A percentile compares a stretch with the other conserved stretches of the same genome.
Evolutionary conservation across 2,797 vertebrate species (phyloP).

Genomic region (Bufotes viridis): DNA sequence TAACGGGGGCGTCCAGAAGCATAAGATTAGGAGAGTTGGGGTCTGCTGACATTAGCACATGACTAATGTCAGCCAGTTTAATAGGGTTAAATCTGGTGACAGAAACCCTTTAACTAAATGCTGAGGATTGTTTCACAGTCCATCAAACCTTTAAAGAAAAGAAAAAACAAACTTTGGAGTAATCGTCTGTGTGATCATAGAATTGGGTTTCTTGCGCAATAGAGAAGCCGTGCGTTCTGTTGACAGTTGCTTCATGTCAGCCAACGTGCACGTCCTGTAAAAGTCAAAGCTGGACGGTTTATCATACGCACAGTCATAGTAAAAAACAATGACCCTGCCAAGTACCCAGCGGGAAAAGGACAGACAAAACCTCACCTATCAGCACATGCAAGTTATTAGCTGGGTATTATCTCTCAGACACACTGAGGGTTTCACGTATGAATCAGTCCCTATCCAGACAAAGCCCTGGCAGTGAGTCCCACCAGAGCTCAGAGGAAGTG

Average conservation of each 20-base stretch:
- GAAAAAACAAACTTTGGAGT: background rate
- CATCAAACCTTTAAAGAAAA: background rate
- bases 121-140: too few relatives aligned
- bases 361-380: conserved; percentile 67
- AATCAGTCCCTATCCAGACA: conserved; percentile 74
- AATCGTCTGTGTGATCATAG: background rate
- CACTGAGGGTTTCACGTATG: conserved; percentile 66
- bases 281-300: background rate
- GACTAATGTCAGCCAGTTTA: too few relatives aligned
- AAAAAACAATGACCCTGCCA: conserved; percentile 69
- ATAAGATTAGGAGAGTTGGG: too few relatives aligned
- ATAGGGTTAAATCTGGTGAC: too few relatives aligned
- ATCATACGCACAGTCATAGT: conserved; percentile 20
- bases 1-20: too few relatives aligned
- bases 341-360: conserved; percentile 64
- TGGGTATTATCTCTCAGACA: conserved; percentile 70
- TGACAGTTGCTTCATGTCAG: conserved; percentile 1
- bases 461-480: conserved; percentile 66
- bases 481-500: conserved; percentile 69
- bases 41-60: too few relatives aligned
- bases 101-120: too few relatives aligned
- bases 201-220: background rate
- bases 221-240: background rate
- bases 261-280: background rate
- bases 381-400: conserved; percentile 72